Base-by-base conservation (phyloP, 1,140 invertebrate species). In the Caligus rogercresseyi region DNA sequence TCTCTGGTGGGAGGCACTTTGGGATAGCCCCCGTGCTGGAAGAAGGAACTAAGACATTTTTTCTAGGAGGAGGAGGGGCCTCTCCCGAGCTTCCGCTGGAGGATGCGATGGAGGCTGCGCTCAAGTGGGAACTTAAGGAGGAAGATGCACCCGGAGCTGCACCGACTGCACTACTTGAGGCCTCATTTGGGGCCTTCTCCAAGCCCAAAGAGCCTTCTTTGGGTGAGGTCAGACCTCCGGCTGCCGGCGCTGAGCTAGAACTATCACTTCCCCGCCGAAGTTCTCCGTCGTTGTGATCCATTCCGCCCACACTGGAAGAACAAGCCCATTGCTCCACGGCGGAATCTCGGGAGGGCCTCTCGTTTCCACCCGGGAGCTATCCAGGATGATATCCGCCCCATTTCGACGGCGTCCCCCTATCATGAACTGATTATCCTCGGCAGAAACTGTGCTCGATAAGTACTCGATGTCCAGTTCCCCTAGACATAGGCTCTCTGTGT, bases 1-100 rank as follows among this genome's bases (percentile, higher is more conserved):
- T 86, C 75, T 91, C 87, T 69, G 90, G 91, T 69, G 85, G 89
- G 66, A 91, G 90, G 68, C 87, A 89, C 73, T 91, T 91, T 4
- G 87, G 86, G 70, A 90, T 90, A 0, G 86, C 84, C 3, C 86
- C 87, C 0, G 84, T 87, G 19, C 65, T 57, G 31, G 31, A 43
- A 11, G 31, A 43, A 43, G 18, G 20, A 54, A 14, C 65, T 57
- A 25, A 66, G 64, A 15, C 68, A 59, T 1, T 66, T 53, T 7
- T 53, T 65, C 59, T 68, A 67, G 54, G 83, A 79, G 71, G 82
- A 86, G 68, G 81, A 86, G 54, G 63, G 7, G 63, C 66, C 3
- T 23, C 26, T 7, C 25, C 25, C 52, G 61, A 63, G 52, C 51
- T 58, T 55, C 20, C 61, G n/a, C 19, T 54, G 15, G 16, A 31